Evolutionary conservation across 1,140 invertebrate genomes (phyloP).

Genomic region (Bombus consobrinus): DNA sequence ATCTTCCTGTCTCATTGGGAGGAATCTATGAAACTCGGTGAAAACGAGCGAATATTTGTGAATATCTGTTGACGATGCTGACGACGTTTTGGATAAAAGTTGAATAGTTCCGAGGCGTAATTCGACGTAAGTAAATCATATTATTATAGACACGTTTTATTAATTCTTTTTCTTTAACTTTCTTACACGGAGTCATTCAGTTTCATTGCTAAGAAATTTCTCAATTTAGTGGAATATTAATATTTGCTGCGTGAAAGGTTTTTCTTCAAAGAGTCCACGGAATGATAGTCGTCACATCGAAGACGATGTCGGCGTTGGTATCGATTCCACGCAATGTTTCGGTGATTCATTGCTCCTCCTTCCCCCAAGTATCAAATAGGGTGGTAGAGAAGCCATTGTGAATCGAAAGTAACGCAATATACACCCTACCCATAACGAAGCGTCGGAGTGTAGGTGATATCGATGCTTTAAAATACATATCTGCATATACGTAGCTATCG

Average conservation of each 20-base stretch:
- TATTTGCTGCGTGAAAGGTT: too few species aligned
- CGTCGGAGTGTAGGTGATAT: conserved; percentile 76
- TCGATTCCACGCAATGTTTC: conserved; percentile 73
- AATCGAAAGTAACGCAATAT: conserved; percentile 79
- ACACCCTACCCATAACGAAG: conserved; percentile 73
- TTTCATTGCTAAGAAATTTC: too few species aligned
- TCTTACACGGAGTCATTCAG: too few species aligned
- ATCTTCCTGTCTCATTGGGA: not conserved
- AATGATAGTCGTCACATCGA: conserved; percentile 10
- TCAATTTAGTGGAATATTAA: too few species aligned
- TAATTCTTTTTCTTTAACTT: too few species aligned
- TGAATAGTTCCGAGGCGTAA: too few species aligned
- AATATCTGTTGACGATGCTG: too few species aligned
- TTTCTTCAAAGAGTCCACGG: not conserved
- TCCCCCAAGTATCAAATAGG: conserved; percentile 64
- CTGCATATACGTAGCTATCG: conserved; percentile 73
- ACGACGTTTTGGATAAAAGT: too few species aligned
- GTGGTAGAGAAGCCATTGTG: conserved; percentile 72
- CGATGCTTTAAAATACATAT: conserved; percentile 80
- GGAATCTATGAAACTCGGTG: not conserved
- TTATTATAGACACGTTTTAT: too few species aligned
- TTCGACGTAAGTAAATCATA: too few species aligned
- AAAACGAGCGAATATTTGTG: too few species aligned
- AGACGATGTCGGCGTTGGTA: conserved; percentile 63
- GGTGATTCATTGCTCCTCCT: conserved; percentile 76